phyloP scores from a whole-genome alignment of 53 echinoderm and acorn worm species.

The Echinometra lucunter region DNA sequence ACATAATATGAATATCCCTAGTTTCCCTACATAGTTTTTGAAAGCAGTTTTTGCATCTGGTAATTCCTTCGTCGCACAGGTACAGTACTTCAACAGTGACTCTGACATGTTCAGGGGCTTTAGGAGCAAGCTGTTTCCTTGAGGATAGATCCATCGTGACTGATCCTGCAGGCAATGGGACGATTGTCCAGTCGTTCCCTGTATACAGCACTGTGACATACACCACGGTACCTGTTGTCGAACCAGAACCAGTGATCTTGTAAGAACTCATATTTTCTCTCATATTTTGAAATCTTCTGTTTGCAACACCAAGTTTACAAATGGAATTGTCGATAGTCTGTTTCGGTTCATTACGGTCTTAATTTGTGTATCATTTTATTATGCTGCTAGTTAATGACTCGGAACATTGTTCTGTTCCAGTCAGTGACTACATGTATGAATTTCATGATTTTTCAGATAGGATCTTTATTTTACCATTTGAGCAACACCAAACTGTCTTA shows the following conservation, averaged over 20 bases:
- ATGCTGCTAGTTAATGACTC: too few relatives aligned
- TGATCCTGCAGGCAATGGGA: slow-evolving; percentile 49
- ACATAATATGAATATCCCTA: too few relatives aligned
- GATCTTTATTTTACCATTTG: too few relatives aligned
- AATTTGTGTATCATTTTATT: too few relatives aligned
- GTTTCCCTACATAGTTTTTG: too few relatives aligned
- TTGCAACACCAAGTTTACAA: background rate
- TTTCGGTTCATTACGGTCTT: too few relatives aligned
- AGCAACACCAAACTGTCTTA: too few relatives aligned
- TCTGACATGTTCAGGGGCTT: slow-evolving; percentile 79
- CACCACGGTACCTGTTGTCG: slow-evolving; percentile 77
- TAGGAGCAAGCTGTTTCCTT: slow-evolving; percentile 75
- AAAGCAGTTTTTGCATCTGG: too few relatives aligned
- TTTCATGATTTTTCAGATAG: too few relatives aligned
- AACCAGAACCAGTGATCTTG: slow-evolving; percentile 77
- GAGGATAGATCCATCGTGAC: slow-evolving; percentile 48
- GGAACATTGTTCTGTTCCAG: too few relatives aligned
- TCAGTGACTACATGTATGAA: too few relatives aligned
- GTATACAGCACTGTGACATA: slow-evolving; percentile 83
- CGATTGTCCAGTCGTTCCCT: slow-evolving; percentile 86
- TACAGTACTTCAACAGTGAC: slow-evolving; percentile 76
- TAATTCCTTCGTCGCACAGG: slow-evolving; percentile 60
- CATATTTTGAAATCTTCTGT: background rate
- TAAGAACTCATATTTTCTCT: slow-evolving; percentile 63
- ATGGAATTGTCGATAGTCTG: too few relatives aligned